A percentile compares a stretch with the other conserved stretches of the same genome.
Conservation (phyloP, 1,140 invertebrate species). For the Gonatopus flavifemur region DNA sequence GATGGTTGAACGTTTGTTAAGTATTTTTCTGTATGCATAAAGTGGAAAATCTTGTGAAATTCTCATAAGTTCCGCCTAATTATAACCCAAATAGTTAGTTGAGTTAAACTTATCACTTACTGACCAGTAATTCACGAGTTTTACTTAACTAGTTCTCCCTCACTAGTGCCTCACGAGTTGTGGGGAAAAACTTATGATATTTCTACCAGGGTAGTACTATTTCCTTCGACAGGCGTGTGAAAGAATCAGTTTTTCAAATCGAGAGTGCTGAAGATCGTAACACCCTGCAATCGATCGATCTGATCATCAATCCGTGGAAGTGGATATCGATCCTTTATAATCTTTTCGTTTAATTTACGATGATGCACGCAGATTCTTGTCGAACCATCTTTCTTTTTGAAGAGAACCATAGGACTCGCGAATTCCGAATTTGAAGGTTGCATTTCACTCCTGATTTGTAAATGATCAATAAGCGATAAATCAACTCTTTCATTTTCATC, state of each 20-base stretch:
- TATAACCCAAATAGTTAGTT: too few relatives aligned
- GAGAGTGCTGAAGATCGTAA: background rate
- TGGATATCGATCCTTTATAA: conserved; percentile 7
- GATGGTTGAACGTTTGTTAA: too few relatives aligned
- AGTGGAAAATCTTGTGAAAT: too few relatives aligned
- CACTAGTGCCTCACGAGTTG: too few relatives aligned
- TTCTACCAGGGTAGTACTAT: too few relatives aligned
- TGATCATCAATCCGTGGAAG: conserved; percentile 1
- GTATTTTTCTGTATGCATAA: too few relatives aligned
- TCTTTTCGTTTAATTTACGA: conserved; percentile 15
- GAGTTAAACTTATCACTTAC: too few relatives aligned
- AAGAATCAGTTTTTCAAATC: background rate
- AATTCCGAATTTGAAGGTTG: conserved; percentile 2
- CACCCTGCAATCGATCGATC: background rate
- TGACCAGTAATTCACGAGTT: too few relatives aligned
- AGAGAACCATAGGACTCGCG: conserved; percentile 8
- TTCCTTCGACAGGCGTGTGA: background rate
- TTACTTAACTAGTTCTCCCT: too few relatives aligned
- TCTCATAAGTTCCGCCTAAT: too few relatives aligned
- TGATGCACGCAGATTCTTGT: conserved; percentile 11
- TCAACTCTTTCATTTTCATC: background rate
- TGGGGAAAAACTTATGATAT: too few relatives aligned
- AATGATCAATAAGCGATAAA: background rate
- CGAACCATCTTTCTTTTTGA: conserved; percentile 15
- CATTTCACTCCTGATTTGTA: conserved; percentile 1